These are phyloP conservation scores for Siniperca undulata DNA, from an alignment of 2,797 vertebrate genomes.

Conservation along the genomic window DNA sequence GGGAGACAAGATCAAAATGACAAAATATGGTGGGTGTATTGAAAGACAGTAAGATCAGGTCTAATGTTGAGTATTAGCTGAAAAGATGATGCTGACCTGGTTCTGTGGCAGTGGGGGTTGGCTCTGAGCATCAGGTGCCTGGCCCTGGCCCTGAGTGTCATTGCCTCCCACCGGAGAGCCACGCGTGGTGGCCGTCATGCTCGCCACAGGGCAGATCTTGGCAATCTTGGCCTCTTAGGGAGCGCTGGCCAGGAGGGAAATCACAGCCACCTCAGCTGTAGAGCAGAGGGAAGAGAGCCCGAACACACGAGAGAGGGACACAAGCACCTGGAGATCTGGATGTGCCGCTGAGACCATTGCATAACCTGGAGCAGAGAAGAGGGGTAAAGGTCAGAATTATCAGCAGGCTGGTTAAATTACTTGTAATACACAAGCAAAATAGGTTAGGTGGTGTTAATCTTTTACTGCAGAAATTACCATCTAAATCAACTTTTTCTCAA, in stretches of 20 bases:
- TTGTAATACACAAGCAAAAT: conserved; percentile 28
- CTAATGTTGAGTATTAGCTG: neutral
- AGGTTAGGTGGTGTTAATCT: conserved; percentile 2
- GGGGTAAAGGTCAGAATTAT: conserved; percentile 60
- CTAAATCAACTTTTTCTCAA: conserved; percentile 9
- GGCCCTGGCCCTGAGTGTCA: conserved; percentile 97
- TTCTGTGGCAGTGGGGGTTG: conserved; percentile 99
- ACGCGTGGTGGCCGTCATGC: conserved; percentile 99
- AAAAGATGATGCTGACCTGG: conserved; percentile 88
- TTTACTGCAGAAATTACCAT: neutral
- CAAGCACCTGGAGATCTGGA: conserved; percentile 97
- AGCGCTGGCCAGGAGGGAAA: conserved; percentile 96
- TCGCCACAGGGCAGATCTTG: conserved; percentile 99
- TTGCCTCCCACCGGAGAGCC: conserved; percentile 99
- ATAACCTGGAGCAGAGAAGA: conserved; percentile 89
- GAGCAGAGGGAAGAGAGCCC: conserved; percentile 95
- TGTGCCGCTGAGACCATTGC: conserved; percentile 99
- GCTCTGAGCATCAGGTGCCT: conserved; percentile 99
- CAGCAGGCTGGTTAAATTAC: conserved; percentile 23
- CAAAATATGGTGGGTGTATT: neutral
- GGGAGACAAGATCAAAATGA: neutral
- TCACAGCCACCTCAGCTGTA: conserved; percentile 97
- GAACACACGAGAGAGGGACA: conserved; percentile 94
- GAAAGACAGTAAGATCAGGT: neutral
- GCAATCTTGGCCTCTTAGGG: conserved; percentile 99